Conservation (phyloP, 2,113 vertebrate species). For the Cairina moschata region DNA sequence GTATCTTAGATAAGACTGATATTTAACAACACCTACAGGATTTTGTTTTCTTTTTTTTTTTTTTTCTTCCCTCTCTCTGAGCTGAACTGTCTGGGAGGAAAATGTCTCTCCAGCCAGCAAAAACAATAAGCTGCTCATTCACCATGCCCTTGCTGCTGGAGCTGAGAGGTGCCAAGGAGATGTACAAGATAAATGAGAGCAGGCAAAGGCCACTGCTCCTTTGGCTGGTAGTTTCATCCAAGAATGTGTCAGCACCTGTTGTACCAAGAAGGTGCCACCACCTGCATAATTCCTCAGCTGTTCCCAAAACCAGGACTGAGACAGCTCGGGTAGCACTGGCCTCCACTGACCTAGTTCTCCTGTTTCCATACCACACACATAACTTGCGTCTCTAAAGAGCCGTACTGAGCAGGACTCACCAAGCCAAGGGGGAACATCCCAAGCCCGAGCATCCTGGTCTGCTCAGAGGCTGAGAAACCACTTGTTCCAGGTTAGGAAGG, state of each 20-base stretch:
- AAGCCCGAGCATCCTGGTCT: too few relatives aligned
- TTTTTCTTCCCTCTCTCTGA: background rate
- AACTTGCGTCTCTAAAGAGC: background rate
- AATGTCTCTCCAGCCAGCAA: background rate
- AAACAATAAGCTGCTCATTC: background rate
- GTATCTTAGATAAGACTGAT: background rate
- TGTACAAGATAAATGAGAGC: background rate
- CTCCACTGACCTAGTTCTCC: background rate
- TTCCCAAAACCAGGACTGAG: background rate
- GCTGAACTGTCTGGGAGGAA: background rate
- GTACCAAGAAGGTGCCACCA: background rate
- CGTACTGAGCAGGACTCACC: rapidly evolving
- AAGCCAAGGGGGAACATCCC: background rate
- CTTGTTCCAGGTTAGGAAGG: background rate
- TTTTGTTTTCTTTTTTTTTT: background rate
- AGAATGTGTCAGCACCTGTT: background rate
- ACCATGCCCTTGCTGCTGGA: background rate
- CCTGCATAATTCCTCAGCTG: background rate
- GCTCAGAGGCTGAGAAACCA: background rate
- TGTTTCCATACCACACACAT: rapidly evolving
- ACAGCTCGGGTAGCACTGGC: background rate
- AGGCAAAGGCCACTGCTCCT: background rate
- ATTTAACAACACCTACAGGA: background rate
- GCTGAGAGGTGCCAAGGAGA: background rate
- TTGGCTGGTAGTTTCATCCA: background rate